Evolutionary conservation across 2,888 invertebrate species (phyloP).

Genomic region (Eristalinus sepulchralis): DNA sequence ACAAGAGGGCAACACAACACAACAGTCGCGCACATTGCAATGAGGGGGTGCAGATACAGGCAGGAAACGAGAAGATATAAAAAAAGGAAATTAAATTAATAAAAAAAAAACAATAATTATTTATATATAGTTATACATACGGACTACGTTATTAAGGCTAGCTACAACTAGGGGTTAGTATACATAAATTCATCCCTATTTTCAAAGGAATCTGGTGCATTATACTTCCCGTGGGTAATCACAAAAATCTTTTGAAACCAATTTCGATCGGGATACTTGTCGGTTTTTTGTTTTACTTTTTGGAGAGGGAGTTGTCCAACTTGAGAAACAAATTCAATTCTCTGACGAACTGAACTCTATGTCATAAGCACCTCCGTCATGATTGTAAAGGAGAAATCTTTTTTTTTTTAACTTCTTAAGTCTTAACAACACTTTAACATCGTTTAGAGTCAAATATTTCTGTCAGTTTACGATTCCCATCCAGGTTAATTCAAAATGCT

Average conservation of each 20-base stretch:
- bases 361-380: too few species aligned
- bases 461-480: too few species aligned
- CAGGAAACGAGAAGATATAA: conserved; percentile 76
- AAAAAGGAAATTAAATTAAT: conserved; percentile 72
- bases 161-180: conserved; percentile 39
- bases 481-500: too few species aligned
- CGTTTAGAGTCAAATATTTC: too few species aligned
- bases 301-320: neutral
- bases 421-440: too few species aligned
- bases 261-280: neutral
- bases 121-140: conserved; percentile 25
- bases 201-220: neutral
- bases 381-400: too few species aligned
- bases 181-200: neutral
- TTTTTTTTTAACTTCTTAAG: too few species aligned
- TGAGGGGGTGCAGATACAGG: conserved; percentile 76
- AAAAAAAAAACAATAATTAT: conserved; percentile 68
- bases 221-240: neutral
- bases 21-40: conserved; percentile 73
- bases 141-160: conserved; percentile 26
- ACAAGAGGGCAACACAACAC: conserved; percentile 73
- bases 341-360: too few species aligned
- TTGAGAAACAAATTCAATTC: neutral
- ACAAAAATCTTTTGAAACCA: neutral
- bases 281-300: neutral